Evolutionary conservation across 2,797 vertebrate genomes (phyloP), one percentile per base, ranked within the genome.

Genomic region (Notamacropus eugenii): DNA sequence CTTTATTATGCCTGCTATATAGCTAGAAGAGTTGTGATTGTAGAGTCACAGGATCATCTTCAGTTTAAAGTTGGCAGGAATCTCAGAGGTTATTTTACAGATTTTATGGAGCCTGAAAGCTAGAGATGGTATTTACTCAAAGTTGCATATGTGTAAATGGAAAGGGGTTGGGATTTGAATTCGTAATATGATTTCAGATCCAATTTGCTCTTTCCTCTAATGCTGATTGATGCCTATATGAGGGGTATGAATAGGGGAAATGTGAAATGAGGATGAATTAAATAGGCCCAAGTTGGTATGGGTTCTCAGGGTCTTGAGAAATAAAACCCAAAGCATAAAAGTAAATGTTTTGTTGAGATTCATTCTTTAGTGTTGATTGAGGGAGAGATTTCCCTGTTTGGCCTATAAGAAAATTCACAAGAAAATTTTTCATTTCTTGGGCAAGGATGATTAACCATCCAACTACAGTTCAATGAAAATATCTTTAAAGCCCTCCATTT

Each of bases 401-500:
- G 19, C 1, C 22, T 46, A 46, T 82, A 46, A 82, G 74, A 82
- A 46, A 27, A 82, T 46, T 82, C 74, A 46, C 40, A 82, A 82
- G 67, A 74, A 74, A 8, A 46, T 82, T 82, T 91, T 55, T 95
- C 91, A 92, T 67, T 29, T 93, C 96, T 96, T 87, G 27, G 57
- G 57, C 24, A 59, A 94, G 16, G 12, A 6, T 91, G 56, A 95
- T 4, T 90, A 52, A 93, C 0, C 93, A 94, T 91, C 27, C 8
- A 94, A 74, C 10, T 31, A 52, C 82, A 55, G 87, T 95, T 34
- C 62, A 90, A 91, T n/a, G 82, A 82, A 92, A 96, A 93, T 57
- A 54, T 90, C 6, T 28, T 95, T 96, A 94, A 95, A 96, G 93
- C 93, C 0, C 94, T 95, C 27, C 95, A 8, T 95, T 96, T 90